phyloP scores from a whole-genome alignment of 2,888 invertebrate species.

The Calameuta idolon region DNA sequence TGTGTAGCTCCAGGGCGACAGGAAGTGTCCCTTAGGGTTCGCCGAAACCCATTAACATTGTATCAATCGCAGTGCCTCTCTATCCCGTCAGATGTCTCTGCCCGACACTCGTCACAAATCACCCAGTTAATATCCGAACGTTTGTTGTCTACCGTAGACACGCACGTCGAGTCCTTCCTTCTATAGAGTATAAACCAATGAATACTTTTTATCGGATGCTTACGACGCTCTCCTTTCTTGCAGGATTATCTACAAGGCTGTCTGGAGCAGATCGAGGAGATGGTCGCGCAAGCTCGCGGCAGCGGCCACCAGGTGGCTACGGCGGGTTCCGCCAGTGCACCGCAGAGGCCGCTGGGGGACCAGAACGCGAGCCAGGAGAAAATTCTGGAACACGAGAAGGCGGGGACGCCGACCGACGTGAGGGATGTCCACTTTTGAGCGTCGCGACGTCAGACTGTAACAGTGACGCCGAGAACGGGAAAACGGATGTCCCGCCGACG shows the following conservation, averaged over 20 bases:
- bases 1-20: not conserved
- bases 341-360: conserved; percentile 58
- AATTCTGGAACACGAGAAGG: conserved; percentile 76
- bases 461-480: not conserved
- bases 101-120: too few relatives aligned
- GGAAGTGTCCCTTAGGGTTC: not conserved
- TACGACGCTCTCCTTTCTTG: conserved; percentile 47
- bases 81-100: not conserved
- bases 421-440: conserved; percentile 83
- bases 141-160: not conserved
- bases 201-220: conserved; percentile 9
- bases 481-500: not conserved
- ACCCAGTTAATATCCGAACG: too few relatives aligned
- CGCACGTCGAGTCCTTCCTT: not conserved
- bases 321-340: conserved; percentile 31
- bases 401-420: conserved; percentile 87
- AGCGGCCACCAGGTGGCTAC: conserved; percentile 45
- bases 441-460: not conserved
- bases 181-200: not conserved
- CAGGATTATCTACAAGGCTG: conserved; percentile 86
- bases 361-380: conserved; percentile 66
- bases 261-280: conserved; percentile 82
- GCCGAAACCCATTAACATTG: not conserved
- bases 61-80: not conserved
- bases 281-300: conserved; percentile 73